Conservation (phyloP, 92 coral and sea anemone species). For the Plumapathes pennacea region DNA sequence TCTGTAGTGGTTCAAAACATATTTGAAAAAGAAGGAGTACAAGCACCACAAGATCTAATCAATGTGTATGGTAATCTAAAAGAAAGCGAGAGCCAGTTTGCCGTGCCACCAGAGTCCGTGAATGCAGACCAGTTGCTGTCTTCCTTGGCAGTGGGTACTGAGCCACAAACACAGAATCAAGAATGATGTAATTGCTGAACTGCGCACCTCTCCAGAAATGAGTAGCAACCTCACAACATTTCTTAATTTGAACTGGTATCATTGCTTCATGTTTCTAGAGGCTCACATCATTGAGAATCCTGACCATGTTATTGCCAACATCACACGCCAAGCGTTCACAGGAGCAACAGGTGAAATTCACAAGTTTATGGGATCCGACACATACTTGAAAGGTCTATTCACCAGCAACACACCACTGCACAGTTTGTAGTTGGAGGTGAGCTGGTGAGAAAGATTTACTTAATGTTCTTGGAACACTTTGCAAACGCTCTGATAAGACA, state of each 20-base stretch:
- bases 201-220: no score
- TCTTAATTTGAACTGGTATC: no score
- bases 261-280: no score
- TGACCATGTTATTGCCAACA: constrained; percentile 2
- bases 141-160: neutral
- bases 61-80: constrained; percentile 3
- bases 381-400: constrained; percentile 11
- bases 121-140: neutral
- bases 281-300: neutral
- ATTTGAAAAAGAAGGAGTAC: constrained; percentile 1
- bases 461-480: constrained; percentile 5
- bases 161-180: no score
- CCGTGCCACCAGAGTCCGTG: neutral
- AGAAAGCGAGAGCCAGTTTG: neutral
- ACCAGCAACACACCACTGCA: neutral
- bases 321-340: constrained; percentile 21
- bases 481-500: no score
- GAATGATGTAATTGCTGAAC: no score
- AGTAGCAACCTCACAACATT: no score
- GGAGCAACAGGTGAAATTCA: constrained; percentile 9
- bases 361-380: neutral
- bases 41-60: constrained; percentile 5
- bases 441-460: constrained; percentile 3
- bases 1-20: neutral
- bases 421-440: constrained; percentile 11